Conservation (phyloP, 2,888 invertebrate genomes). For the Drosophila nigricruria region DNA sequence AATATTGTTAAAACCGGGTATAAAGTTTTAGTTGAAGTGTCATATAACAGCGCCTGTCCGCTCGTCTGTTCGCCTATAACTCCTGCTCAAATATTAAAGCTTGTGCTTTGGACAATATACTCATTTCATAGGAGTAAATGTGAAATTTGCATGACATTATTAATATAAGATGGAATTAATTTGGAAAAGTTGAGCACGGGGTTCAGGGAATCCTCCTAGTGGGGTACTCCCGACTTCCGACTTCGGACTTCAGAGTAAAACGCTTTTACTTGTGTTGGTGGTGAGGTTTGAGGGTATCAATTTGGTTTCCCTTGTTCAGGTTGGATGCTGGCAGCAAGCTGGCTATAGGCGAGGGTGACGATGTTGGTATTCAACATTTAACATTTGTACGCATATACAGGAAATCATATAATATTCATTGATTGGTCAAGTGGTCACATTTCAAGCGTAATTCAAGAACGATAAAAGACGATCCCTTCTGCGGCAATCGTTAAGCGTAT, state of each 20-base stretch:
- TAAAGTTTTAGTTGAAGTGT: neutral
- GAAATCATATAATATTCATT: conserved; percentile 68
- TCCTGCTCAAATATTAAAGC: neutral
- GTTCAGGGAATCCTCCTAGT: neutral
- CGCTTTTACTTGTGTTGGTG: neutral
- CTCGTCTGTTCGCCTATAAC: neutral
- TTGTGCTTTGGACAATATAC: neutral
- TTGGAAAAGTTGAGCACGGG: neutral
- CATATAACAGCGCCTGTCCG: neutral
- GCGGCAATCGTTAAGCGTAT: neutral
- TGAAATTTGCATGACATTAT: neutral
- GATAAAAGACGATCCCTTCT: conserved; percentile 26
- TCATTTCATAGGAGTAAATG: neutral
- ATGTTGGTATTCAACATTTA: conserved; percentile 28
- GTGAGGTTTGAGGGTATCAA: conserved; percentile 1
- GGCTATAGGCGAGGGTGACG: neutral
- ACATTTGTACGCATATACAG: conserved; percentile 24
- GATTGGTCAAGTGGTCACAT: conserved; percentile 71
- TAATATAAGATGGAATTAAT: neutral
- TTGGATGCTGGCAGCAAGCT: neutral
- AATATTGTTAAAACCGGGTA: neutral
- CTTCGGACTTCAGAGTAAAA: neutral
- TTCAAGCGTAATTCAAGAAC: conserved; percentile 56
- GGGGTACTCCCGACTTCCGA: neutral
- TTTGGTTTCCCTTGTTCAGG: neutral